Percentiles rank a stretch among this genome's conserved stretches.
These are phyloP conservation scores for Gallinago nigripennis DNA, from an alignment of 2,797 vertebrate genomes.

Conservation along the genomic window DNA sequence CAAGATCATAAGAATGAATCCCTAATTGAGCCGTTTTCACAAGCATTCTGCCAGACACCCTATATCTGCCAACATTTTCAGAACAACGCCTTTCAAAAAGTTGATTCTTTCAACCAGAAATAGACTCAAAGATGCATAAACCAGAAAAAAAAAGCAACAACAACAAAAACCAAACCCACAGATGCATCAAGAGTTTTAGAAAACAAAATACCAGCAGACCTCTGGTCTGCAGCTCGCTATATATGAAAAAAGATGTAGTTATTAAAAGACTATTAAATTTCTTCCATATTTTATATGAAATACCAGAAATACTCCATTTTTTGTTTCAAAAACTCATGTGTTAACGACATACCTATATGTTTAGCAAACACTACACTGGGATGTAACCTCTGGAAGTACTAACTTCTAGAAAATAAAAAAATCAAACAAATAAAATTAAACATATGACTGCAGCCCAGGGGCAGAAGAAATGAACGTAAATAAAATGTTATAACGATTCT, in stretches of 20 bases:
- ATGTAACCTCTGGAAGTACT: neutral
- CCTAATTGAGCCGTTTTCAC: neutral
- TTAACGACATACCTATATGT: neutral
- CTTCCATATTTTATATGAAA: neutral
- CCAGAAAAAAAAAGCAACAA: neutral
- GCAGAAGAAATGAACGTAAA: neutral
- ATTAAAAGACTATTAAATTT: neutral
- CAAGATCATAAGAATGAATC: neutral
- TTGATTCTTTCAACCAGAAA: constrained; percentile 2
- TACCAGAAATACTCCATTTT: neutral
- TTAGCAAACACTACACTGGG: neutral
- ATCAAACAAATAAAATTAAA: constrained; percentile 20
- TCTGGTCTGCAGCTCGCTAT: neutral
- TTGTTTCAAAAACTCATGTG: neutral
- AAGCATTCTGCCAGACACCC: neutral
- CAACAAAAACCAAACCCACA: neutral
- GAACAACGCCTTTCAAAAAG: neutral
- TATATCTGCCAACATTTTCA: neutral
- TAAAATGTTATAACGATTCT: neutral
- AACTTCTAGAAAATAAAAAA: neutral
- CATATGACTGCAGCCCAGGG: neutral
- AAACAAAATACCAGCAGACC: neutral
- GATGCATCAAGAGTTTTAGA: neutral
- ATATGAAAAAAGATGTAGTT: neutral
- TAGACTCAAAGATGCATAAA: neutral